Conservation (phyloP, 2,888 invertebrate species). For the Therioaphis trifolii region DNA sequence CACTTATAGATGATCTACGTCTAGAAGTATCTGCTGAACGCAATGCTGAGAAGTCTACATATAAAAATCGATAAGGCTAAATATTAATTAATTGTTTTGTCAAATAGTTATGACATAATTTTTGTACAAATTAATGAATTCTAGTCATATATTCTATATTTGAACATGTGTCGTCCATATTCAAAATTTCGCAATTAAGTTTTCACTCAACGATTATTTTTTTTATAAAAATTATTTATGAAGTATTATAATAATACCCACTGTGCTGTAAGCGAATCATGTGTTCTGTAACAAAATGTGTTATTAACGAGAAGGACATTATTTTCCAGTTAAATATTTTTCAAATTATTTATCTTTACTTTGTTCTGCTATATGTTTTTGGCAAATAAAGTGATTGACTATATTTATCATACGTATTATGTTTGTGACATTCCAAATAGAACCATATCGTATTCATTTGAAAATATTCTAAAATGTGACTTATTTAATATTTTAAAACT, state of each 20-base stretch:
- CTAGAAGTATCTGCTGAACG: constrained; percentile 73
- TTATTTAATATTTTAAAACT: too few species aligned
- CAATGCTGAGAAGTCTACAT: constrained; percentile 29
- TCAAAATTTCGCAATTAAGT: not conserved
- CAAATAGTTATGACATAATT: not conserved
- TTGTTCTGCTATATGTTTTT: too few species aligned
- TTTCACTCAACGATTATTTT: not conserved
- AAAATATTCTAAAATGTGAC: too few species aligned
- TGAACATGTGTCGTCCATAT: constrained; percentile 28
- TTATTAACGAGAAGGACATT: too few species aligned
- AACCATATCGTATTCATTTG: too few species aligned
- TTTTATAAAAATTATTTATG: not conserved
- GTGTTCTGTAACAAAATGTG: too few species aligned
- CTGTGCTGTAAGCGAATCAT: too few species aligned
- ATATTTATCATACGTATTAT: too few species aligned
- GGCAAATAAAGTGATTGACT: too few species aligned
- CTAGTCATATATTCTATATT: constrained; percentile 48
- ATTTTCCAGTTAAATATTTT: too few species aligned
- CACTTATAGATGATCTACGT: constrained; percentile 75
- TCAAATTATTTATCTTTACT: too few species aligned
- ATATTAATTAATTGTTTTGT: not conserved
- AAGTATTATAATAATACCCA: not conserved
- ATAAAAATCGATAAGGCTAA: constrained; percentile 48
- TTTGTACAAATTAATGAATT: constrained; percentile 19
- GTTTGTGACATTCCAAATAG: too few species aligned